phyloP scores from a whole-genome alignment of 2,113 vertebrate genomes.

The Noctilio leporinus region DNA sequence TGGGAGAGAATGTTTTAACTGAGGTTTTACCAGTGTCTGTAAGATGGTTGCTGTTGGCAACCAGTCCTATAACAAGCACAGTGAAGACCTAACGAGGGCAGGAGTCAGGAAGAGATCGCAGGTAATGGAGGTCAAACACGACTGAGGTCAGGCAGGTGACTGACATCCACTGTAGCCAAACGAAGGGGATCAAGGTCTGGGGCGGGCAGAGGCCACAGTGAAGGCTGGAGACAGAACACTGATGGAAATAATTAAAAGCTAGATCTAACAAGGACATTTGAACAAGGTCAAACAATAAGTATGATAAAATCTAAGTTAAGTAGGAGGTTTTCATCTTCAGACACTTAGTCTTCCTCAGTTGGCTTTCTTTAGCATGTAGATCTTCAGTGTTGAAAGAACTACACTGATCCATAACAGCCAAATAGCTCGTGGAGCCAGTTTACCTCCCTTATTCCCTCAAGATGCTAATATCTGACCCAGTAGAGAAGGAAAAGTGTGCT shows the following conservation, averaged over 20 bases:
- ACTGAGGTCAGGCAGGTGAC: not conserved
- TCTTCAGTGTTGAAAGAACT: not conserved
- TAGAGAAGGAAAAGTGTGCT: not conserved
- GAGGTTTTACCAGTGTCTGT: not conserved
- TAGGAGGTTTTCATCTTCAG: not conserved
- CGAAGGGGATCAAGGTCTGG: not conserved
- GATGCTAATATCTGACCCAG: not conserved
- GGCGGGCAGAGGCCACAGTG: not conserved
- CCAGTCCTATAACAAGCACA: not conserved
- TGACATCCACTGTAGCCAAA: not conserved
- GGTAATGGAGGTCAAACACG: slow-evolving; percentile 34
- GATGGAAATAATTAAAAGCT: not conserved
- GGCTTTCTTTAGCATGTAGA: not conserved
- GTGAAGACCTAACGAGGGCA: slow-evolving; percentile 21
- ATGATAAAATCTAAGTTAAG: not conserved
- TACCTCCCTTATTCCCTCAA: not conserved
- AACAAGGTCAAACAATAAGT: not conserved
- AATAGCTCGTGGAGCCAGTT: not conserved
- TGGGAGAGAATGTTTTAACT: not conserved
- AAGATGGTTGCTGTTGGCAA: slow-evolving; percentile 32
- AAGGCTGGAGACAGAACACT: not conserved
- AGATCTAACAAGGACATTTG: not conserved
- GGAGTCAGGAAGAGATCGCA: slow-evolving; percentile 36
- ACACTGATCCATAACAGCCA: not conserved
- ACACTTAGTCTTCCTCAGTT: not conserved